Conservation (phyloP, 2,797 vertebrate genomes). For the Ptychobarbus kaznakovi region DNA sequence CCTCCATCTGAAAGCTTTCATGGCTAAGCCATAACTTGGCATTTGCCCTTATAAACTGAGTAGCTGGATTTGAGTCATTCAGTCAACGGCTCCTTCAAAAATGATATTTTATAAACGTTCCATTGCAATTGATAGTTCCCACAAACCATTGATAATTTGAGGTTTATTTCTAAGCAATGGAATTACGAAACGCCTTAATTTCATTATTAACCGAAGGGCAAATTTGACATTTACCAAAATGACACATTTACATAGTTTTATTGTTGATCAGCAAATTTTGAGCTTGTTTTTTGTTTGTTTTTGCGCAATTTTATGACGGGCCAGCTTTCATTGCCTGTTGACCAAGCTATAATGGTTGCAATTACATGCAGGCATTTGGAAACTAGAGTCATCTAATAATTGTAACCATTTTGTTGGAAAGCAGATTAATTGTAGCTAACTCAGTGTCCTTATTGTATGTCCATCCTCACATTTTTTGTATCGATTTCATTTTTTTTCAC, state of each 20-base stretch:
- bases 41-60: slow-evolving; percentile 10
- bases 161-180: slow-evolving; percentile 48
- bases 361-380: slow-evolving; percentile 25
- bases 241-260: slow-evolving; percentile 21
- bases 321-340: slow-evolving; percentile 72
- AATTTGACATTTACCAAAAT: slow-evolving; percentile 55
- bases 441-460: slow-evolving; percentile 57
- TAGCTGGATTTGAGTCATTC: slow-evolving; percentile 14
- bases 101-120: not conserved
- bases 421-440: slow-evolving; percentile 56
- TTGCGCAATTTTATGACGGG: slow-evolving; percentile 67
- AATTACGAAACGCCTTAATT: slow-evolving; percentile 79
- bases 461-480: slow-evolving; percentile 41
- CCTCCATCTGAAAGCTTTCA: slow-evolving; percentile 7
- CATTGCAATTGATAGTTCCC: not conserved
- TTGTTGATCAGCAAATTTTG: slow-evolving; percentile 7
- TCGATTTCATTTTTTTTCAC: slow-evolving; percentile 39
- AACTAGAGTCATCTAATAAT: slow-evolving; percentile 33
- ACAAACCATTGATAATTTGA: slow-evolving; percentile 6
- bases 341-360: slow-evolving; percentile 34
- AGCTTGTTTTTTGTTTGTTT: not conserved
- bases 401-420: slow-evolving; percentile 44
- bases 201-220: slow-evolving; percentile 48
- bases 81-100: slow-evolving; percentile 27
- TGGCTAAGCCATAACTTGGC: slow-evolving; percentile 23